Conservation (phyloP, 1,140 invertebrate species). For the Diplogasteroides magnus region DNA sequence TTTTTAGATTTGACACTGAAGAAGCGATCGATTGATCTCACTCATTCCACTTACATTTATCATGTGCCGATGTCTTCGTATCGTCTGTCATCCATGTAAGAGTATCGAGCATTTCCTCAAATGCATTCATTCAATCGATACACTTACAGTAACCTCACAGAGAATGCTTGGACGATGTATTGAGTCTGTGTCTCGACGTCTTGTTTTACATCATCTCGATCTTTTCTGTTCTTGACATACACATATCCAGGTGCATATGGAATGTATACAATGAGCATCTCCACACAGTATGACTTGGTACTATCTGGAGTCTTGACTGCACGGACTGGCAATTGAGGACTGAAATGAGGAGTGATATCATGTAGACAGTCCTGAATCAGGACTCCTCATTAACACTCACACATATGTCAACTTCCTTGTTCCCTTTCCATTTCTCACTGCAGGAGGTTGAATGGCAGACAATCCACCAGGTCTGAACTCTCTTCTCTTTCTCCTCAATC, state of each 20-base stretch:
- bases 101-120: slow-evolving; percentile 30
- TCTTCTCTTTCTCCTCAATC: not conserved
- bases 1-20: slow-evolving; percentile 24
- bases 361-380: no score
- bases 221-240: slow-evolving; percentile 33
- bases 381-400: no score
- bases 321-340: not conserved
- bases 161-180: slow-evolving; percentile 36
- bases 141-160: not conserved
- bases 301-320: not conserved
- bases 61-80: slow-evolving; percentile 23
- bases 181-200: slow-evolving; percentile 34
- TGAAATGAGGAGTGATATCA: no score
- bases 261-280: slow-evolving; percentile 31
- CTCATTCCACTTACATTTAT: slow-evolving; percentile 21
- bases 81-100: slow-evolving; percentile 34
- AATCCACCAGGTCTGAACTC: not conserved
- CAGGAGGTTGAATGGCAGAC: not conserved
- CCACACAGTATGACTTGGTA: slow-evolving; percentile 8
- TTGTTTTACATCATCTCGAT: slow-evolving; percentile 25
- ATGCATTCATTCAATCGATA: not conserved
- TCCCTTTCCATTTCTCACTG: not conserved
- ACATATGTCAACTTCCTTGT: not conserved
- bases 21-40: not conserved
- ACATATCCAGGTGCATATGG: slow-evolving; percentile 43